Percentiles rank a stretch among this genome's conserved stretches.
These are phyloP conservation scores for Sipha flava DNA, from an alignment of 1,140 invertebrate species.

Conservation along the genomic window DNA sequence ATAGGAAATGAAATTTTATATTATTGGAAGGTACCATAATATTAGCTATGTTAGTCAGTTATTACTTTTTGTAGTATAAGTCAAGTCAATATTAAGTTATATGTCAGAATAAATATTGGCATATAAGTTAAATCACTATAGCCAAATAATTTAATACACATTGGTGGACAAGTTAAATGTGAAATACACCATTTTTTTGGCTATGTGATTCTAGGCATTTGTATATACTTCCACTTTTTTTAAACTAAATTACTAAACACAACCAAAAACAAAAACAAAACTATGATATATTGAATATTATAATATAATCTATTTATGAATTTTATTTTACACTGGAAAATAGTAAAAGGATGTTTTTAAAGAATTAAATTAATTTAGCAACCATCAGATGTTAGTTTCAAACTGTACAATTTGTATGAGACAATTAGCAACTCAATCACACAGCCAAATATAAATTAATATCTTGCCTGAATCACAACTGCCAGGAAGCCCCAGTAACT, in stretches of 20 bases:
- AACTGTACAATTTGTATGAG: background rate
- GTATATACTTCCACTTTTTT: background rate
- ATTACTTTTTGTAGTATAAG: no score
- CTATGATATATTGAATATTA: background rate
- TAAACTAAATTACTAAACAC: background rate
- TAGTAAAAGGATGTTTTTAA: background rate
- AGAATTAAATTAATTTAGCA: background rate
- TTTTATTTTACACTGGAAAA: background rate
- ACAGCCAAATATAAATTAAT: slow-evolving; percentile 35
- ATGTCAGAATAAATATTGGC: background rate
- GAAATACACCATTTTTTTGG: background rate
- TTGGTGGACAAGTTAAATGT: background rate
- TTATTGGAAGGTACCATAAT: no score
- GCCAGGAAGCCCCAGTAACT: slow-evolving; percentile 53
- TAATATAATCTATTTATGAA: background rate
- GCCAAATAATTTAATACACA: slow-evolving; percentile 4
- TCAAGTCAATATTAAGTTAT: background rate
- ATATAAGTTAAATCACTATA: background rate
- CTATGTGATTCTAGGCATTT: slow-evolving; percentile 6
- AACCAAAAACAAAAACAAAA: background rate
- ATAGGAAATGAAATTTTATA: no score
- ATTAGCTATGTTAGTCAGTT: no score
- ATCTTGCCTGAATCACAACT: slow-evolving; percentile 36
- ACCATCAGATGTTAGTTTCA: background rate
- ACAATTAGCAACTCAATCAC: slow-evolving; percentile 34